phyloP scores from a whole-genome alignment of 2,113 vertebrate species.

The Charina bottae region DNA sequence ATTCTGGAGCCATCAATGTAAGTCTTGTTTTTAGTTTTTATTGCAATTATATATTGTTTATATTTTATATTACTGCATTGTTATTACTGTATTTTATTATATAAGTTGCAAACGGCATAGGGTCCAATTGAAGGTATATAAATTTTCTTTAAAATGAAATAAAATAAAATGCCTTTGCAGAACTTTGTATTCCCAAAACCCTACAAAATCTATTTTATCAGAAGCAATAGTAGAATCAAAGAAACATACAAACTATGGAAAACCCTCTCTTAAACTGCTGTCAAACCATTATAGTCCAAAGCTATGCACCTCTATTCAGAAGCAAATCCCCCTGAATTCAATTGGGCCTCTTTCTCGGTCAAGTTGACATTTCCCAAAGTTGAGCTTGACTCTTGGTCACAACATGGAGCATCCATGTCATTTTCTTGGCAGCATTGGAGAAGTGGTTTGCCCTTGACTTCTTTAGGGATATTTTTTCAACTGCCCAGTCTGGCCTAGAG shows the following conservation, averaged over 20 bases:
- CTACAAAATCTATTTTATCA: not conserved
- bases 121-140: not conserved
- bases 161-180: not conserved
- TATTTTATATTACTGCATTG: not conserved
- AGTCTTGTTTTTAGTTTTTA: not conserved
- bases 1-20: not conserved
- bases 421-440: not conserved
- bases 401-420: not conserved
- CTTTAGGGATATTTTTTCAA: not conserved
- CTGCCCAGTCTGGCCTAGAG: not conserved
- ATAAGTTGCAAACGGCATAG: not conserved
- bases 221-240: not conserved
- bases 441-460: not conserved
- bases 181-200: not conserved
- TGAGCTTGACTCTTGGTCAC: not conserved
- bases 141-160: not conserved
- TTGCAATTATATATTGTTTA: not conserved
- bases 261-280: not conserved
- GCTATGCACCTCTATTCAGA: not conserved
- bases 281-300: not conserved
- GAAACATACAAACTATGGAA: no score
- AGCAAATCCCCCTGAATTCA: not conserved
- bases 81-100: not conserved
- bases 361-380: not conserved
- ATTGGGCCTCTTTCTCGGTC: not conserved